These are phyloP conservation scores for Sebastes fasciatus DNA, from an alignment of 2,113 vertebrate genomes.

Conservation along the genomic window DNA sequence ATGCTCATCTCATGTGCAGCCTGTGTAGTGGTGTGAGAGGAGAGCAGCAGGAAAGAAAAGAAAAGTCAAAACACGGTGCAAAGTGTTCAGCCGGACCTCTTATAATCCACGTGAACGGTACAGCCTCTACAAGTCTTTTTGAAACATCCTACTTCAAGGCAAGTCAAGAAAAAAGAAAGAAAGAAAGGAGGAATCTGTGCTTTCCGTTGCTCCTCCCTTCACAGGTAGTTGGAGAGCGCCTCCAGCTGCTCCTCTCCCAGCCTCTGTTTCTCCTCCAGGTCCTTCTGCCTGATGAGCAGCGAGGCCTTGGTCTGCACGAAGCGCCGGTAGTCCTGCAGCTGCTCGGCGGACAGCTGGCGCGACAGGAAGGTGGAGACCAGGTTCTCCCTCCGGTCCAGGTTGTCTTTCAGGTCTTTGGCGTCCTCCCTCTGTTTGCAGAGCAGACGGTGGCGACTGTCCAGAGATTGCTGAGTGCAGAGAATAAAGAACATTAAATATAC, in stretches of 20 bases:
- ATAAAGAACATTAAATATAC: background rate
- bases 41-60: conserved; percentile 15
- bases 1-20: conserved; percentile 12
- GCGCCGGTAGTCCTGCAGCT: conserved; percentile 87
- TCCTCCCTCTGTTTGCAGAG: conserved; percentile 92
- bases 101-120: conserved; percentile 1
- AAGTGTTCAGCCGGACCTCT: conserved; percentile 6
- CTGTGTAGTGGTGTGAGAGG: background rate
- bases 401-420: conserved; percentile 94
- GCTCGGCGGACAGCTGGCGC: conserved; percentile 84
- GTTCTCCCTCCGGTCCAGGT: conserved; percentile 91
- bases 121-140: background rate
- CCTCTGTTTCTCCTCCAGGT: conserved; percentile 91
- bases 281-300: conserved; percentile 91
- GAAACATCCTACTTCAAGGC: background rate
- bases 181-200: conserved; percentile 1
- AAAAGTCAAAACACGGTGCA: conserved; percentile 27
- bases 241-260: conserved; percentile 91
- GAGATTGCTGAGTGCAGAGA: conserved; percentile 84
- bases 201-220: conserved; percentile 1
- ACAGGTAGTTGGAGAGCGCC: conserved; percentile 79
- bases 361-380: conserved; percentile 88
- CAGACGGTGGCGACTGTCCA: conserved; percentile 89
- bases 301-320: conserved; percentile 91
- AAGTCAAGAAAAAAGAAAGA: background rate